Evolutionary conservation across 2,888 invertebrate species (phyloP), one percentile per base, ranked within the genome.

Genomic region (Eueremaeus valkanovi): DNA sequence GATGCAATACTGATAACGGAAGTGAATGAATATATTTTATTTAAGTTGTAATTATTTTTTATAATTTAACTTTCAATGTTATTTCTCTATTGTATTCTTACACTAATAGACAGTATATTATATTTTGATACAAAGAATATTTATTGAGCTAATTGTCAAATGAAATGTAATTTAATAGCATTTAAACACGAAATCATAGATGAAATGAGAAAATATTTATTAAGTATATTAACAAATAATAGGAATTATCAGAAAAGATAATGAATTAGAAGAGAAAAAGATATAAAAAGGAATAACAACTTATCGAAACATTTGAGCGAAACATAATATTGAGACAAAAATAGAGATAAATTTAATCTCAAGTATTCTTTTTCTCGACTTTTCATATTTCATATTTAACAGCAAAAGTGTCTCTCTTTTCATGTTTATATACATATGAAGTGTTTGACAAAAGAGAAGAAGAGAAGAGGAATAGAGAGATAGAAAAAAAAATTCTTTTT

Each of bases 391-490:
- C 27, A 9, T 27, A 24, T 51, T 21, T 21, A 51, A 51, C 21
- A 51, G 51, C 9, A 24, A 55, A 18, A 27, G 51, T 55, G 51
- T 55, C 27, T 55, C 55, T 27, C 16, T 45, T 36, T 36, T 45
- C 55, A 9, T 55, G 55, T 55, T 63, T 63, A 31, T 33, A 29
- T 27, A 63, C 33, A 33, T 63, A 33, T 63, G 61, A 33, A 63
- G 61, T 63, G 61, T 63, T 63, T 63, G 61, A 63, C 61, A 55
- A 9, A 55, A 55, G 55, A 55, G n/a, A n/a, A n/a, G n/a, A n/a
- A n/a, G n/a, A n/a, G n/a, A n/a, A n/a, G 24, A 55, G 13, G 21
- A 55, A 21, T 24, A 13, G 24, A 55, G 13, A 55, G 21, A 21
- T 24, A 13, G 24, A 18, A 6, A 63, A 55, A 18, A 63, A 63